A percentile compares a stretch with the other conserved stretches of the same genome.
Conservation (phyloP, 1,140 invertebrate species). For the Brevipalpus yothersi region DNA sequence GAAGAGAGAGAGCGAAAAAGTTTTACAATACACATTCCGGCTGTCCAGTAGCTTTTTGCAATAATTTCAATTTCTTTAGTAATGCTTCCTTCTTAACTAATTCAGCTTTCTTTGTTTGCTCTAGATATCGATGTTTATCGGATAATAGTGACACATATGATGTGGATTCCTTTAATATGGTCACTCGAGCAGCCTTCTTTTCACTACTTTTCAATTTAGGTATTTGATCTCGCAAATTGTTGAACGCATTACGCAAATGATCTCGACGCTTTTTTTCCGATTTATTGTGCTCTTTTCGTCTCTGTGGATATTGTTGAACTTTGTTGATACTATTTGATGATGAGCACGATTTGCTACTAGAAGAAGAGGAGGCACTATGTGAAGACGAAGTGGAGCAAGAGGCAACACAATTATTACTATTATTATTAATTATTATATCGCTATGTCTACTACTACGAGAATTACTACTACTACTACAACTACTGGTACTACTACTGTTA, state of each 20-base stretch:
- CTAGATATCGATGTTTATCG: slow-evolving; percentile 3
- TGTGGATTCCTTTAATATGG: slow-evolving; percentile 9
- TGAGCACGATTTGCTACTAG: no score
- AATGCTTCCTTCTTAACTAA: slow-evolving; percentile 4
- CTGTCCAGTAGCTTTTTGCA: neutral
- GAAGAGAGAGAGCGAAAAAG: no score
- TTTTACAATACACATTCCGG: no score
- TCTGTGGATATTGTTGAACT: neutral
- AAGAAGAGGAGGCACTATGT: no score
- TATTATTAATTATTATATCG: no score
- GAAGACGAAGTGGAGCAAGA: no score
- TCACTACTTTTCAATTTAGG: slow-evolving; percentile 6
- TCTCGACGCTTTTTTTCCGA: slow-evolving; percentile 10
- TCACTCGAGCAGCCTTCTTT: slow-evolving; percentile 10
- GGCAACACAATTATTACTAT: no score
- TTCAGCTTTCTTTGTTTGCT: slow-evolving; percentile 5
- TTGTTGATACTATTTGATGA: no score
- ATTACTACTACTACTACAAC: no score
- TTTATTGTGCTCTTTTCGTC: slow-evolving; percentile 10
- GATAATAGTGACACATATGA: slow-evolving; percentile 4
- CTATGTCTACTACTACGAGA: no score
- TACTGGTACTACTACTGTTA: no score
- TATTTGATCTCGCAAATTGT: slow-evolving; percentile 8
- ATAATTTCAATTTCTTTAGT: neutral
- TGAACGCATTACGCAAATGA: slow-evolving; percentile 10